Base-by-base conservation (phyloP, 2,888 invertebrate species). In the Cylloceria caligata region DNA sequence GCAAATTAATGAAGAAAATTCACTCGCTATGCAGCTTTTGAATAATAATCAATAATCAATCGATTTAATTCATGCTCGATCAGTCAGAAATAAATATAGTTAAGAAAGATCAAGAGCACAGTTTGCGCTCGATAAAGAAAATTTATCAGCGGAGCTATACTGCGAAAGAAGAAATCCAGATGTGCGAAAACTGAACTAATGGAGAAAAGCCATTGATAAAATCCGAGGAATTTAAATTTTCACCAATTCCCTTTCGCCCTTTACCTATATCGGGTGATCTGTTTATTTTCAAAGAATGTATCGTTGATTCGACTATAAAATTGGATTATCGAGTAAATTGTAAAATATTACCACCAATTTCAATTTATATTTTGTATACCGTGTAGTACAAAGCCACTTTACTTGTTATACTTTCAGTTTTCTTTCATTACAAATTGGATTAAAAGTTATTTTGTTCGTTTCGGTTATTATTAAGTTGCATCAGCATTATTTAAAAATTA, bases 91-190 rank as follows among this genome's bases (percentile, higher is more conserved):
- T n/a, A n/a, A n/a, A n/a, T n/a, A n/a, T n/a, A n/a, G n/a, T n/a
- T n/a, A n/a, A n/a, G n/a, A n/a, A n/a, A n/a, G n/a, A n/a, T 82
- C 67, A 71, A 74, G 82, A 75, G 80, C 65, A 42, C 27, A 55
- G 71, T 34, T 76, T 52, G 69, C 74, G 42, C 80, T 30, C 30
- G 30, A 30, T 5, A 7, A 9, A 39, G 39, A 52, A 62, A 52
- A 62, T 52, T 74, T n/a, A 47, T 34, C 42, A 27, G 6, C 13
- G 11, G 2, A 30, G 4, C 4, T 11, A 11, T 27, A 30, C 9
- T 30, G 13, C 0, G 57, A n/a, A 3, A 36, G 11, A n/a, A 34
- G 21, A 19, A 27, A 19, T 13, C 16, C 16, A 13, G 21, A 68
- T 5, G 24, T 57, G 27, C 2, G 19, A 45, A 11, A 57, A 57